Evolutionary conservation across 1,140 invertebrate genomes (phyloP), one percentile per base, ranked within the genome.

Genomic region (Lepidurus packardi): DNA sequence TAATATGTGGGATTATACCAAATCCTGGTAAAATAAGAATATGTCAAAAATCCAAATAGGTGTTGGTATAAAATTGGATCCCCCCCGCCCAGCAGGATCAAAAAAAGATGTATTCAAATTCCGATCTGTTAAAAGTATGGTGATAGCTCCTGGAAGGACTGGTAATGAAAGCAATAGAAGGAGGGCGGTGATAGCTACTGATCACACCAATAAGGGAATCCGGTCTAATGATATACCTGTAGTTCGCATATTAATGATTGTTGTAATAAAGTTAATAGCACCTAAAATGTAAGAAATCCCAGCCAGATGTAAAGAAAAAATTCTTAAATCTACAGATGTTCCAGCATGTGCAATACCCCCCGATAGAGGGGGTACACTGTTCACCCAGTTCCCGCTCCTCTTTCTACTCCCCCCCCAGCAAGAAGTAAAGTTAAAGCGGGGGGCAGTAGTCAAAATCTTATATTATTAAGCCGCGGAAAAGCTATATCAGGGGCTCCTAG

Each of bases 381-480:
- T 88, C 90, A 92, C 73, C 87, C 87, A 44, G 86, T 85, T 0
- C 90, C 90, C 75, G 86, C 87, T 81, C 90, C 90, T 80, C 82
- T 87, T 85, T 90, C 89, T 76, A 89, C 85, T 80, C 90, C 83
- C 80, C 82, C 86, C 81, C 88, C 89, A 78, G 84, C 83, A 79
- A 90, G 81, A 82, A 92, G 81, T 80, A 92, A 81, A 42, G 86
- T 84, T 82, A 92, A 81, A 77, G 89, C 89, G 1, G 90, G 88
- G 0, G 88, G 88, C 76, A 92, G 80, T 77, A 92, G 80, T 88
- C 91, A 92, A 87, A 93, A 92, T 84, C 90, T 91, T 88, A 92
- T 88, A 87, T 92, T 92, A 88, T 92, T 93, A 87, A 92, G 85
- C 83, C 91, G 90, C 8, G 90, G 91, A 78, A 92, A 92, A 7